Conservation (phyloP, 2,113 vertebrate genomes). For the Octodon degus region DNA sequence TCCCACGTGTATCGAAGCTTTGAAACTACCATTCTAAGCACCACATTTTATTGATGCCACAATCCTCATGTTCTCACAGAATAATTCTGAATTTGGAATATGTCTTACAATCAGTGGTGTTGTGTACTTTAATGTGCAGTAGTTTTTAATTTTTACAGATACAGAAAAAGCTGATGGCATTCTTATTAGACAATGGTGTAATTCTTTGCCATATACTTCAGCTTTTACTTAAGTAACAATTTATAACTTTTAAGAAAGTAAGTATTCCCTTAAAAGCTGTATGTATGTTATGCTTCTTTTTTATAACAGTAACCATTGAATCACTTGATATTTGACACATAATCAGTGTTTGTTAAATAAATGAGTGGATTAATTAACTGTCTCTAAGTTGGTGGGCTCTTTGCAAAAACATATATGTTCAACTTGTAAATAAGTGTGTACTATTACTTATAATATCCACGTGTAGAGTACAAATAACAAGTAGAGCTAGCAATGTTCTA, state of each 20-base stretch:
- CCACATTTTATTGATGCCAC: background rate
- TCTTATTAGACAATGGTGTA: background rate
- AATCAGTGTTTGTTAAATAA: slow-evolving; percentile 21
- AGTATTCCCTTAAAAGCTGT: background rate
- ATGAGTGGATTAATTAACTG: background rate
- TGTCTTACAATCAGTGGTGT: background rate
- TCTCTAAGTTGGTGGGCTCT: background rate
- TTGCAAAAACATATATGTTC: background rate
- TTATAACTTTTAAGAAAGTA: slow-evolving; percentile 35
- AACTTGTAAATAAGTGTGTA: background rate
- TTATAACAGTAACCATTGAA: background rate
- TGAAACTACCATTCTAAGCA: background rate
- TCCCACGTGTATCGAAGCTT: background rate
- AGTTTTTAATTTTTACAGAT: slow-evolving; percentile 8
- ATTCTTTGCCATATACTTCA: background rate
- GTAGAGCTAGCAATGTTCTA: background rate
- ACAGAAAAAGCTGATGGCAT: background rate
- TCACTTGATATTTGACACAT: background rate
- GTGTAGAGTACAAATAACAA: background rate
- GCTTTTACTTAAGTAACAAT: background rate
- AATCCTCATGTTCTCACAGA: background rate
- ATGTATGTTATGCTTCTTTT: background rate
- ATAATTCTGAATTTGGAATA: background rate
- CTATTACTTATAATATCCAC: background rate
- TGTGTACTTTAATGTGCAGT: background rate